Base-by-base conservation (phyloP, 2,113 vertebrate species). In the Pithys albifrons region DNA sequence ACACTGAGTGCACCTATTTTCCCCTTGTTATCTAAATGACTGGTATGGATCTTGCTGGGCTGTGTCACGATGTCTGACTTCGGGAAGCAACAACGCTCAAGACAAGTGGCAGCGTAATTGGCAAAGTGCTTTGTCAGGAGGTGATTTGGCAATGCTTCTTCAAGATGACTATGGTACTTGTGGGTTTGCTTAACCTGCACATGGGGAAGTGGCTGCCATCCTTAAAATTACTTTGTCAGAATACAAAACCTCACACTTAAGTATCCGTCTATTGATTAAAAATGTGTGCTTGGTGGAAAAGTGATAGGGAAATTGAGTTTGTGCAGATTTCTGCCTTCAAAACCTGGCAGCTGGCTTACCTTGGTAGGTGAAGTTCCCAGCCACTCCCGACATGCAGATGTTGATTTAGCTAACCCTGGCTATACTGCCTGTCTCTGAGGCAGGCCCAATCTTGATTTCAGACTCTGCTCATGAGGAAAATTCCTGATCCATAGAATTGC, bases 221-320 rank as follows among this genome's bases (percentile, higher is more conserved):
- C 88, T 94, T 93, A 57, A 66, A 73, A 55, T 89, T 58, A 35
- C 48, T 96, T 87, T 65, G 58, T 62, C 74, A 35, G 74, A 88
- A 43, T 39, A 58, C 12, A 51, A 62, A 83, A 37, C 49, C 69
- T 31, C 24, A 41, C 10, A 2, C 19, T 72, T 46, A 24, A 85
- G 23, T 46, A 29, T 70, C 71, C 0, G 0, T 66, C 20, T 82
- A 14, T 75, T 4, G 14, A 69, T 71, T 76, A 39, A 41, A 61
- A 61, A 14, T 11, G 8, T 61, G 28, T 81, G 28, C 48, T 73
- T 89, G 48, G 58, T 67, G 73, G 24, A 64, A 49, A 70, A 69
- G 48, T 1, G 12, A 16, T 27, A 31, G 46, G 19, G 62, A 91
- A 49, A 62, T 61, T 7, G 33, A 19, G 24, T 89, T 84, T 75